Conservation (phyloP, 2,113 vertebrate genomes). For the Psammodynastes pulverulentus region DNA sequence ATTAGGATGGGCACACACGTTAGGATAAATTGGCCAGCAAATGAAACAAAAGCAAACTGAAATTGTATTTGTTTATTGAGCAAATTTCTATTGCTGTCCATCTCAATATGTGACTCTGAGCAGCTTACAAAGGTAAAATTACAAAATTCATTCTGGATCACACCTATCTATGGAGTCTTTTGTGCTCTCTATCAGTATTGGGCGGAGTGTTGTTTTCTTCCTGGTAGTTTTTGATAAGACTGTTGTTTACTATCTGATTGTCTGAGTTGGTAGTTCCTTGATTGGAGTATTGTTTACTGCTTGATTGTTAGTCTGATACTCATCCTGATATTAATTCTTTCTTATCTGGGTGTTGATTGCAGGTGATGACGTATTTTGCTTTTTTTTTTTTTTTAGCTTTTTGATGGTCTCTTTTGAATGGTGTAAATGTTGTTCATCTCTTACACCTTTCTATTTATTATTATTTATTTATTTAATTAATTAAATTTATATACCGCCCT, state of each 20-base stretch:
- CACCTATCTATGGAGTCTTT: neutral
- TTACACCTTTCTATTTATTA: neutral
- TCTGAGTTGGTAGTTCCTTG: neutral
- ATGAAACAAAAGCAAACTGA: neutral
- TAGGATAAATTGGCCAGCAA: neutral
- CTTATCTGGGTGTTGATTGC: neutral
- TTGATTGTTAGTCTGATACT: neutral
- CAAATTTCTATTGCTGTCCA: neutral
- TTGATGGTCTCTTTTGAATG: neutral
- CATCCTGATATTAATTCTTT: neutral
- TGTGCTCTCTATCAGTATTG: neutral
- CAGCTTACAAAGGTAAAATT: neutral
- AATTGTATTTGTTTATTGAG: neutral
- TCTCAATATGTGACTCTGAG: neutral
- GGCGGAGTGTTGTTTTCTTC: neutral
- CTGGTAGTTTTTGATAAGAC: neutral
- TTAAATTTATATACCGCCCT: too few relatives aligned
- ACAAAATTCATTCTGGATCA: neutral
- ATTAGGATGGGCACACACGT: neutral
- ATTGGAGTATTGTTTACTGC: neutral
- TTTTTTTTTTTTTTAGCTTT: neutral
- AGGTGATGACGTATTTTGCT: neutral
- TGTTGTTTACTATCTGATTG: neutral
- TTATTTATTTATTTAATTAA: too few relatives aligned
- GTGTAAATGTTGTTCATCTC: neutral